Evolutionary conservation across 2,113 vertebrate genomes (phyloP), one percentile per base, ranked within the genome.

Genomic region (Pseudonaja textilis): DNA sequence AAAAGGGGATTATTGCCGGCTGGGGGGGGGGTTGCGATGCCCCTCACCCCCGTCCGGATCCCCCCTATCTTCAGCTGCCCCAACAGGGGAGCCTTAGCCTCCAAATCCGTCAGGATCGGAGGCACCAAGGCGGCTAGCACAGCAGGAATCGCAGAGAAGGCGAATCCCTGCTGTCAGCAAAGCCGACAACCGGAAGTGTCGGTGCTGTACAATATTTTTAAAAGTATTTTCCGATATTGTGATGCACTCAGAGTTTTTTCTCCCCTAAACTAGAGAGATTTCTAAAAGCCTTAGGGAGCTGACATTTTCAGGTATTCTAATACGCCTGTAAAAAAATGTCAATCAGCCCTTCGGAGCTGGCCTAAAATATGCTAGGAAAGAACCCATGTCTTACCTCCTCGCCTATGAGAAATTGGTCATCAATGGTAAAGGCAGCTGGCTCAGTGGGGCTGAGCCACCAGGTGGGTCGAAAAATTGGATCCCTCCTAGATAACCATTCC

Each of bases 371-470:
- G 34, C 29, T 42, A 12, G 9, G 20, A 16, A 16, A 89, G 7
- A 89, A 85, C 39, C 8, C 52, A 2, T 54, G 59, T 59, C 97
- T 94, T 94, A 99, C 99, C 98, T 99, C 98, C 47, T 99, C 98
- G 93, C 99, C 98, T 1, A 99, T 98, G 89, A 99, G 98, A 90
- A 99, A 99, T 95, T 99, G 98, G 54, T 99, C 98, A 92, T 99
- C 97, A 1, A 98, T 81, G 85, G 97, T 97, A 93, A 98, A 98
- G 0, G 98, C 98, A 0, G 89, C 1, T 0, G 98, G 97, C 34
- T 99, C 98, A 0, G 91, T 96, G n/a, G 98, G 99, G 57, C 97
- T 98, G 95, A 99, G 96, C 99, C 99, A 99, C 99, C 99, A 99
- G 39, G 97, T 96, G 0, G 99, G 98, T 3, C 99, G 97, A 95